phyloP scores from a whole-genome alignment of 2,113 vertebrate genomes.

The Pampusana beccarii region DNA sequence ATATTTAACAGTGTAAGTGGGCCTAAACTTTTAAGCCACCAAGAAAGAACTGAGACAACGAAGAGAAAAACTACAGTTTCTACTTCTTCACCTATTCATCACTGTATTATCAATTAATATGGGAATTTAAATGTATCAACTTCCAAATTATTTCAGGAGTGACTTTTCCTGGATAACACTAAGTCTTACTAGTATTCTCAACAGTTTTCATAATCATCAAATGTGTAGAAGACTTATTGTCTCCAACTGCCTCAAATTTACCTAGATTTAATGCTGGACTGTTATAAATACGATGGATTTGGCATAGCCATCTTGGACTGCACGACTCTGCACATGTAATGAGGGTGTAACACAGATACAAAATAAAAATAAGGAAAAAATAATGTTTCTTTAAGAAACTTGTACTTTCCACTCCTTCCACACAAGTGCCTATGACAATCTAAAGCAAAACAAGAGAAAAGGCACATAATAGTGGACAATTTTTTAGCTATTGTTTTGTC shows the following conservation, averaged over 20 bases:
- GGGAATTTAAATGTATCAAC: background rate
- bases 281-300: background rate
- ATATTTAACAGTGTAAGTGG: fast-evolving
- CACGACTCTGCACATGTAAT: background rate
- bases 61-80: background rate
- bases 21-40: background rate
- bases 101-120: background rate
- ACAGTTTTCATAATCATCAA: background rate
- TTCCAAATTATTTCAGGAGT: background rate
- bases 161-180: background rate
- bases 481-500: constrained; percentile 3
- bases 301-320: background rate
- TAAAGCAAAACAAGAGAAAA: background rate
- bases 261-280: background rate
- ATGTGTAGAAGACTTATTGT: background rate
- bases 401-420: background rate
- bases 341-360: background rate
- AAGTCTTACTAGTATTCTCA: background rate
- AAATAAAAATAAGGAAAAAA: background rate
- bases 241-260: background rate
- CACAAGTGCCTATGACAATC: background rate
- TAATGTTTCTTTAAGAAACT: background rate
- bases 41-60: background rate
- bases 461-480: background rate
- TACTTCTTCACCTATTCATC: background rate